Evolutionary conservation across 2,113 vertebrate genomes (phyloP), one percentile per base, ranked within the genome.

Genomic region (Prietella phreatophila): DNA sequence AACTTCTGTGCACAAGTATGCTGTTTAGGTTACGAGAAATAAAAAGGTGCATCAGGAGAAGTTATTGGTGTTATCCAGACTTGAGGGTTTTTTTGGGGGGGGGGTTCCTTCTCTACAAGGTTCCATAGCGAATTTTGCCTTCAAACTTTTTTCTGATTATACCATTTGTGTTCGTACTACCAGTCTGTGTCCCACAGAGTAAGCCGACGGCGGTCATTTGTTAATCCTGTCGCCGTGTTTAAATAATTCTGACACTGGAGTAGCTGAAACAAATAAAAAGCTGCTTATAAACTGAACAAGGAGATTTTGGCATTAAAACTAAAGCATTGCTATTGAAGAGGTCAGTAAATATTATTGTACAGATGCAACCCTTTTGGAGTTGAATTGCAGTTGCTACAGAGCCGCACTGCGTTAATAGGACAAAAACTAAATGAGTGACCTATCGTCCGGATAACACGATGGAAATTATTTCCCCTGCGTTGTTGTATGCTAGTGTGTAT

Each of bases 401-500:
- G n/a, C n/a, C n/a, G n/a, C n/a, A n/a, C 15, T 17, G 1, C 9
- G n/a, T n/a, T n/a, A 27, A 79, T n/a, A 1, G 27, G 76, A 7
- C 76, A 79, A 25, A 76, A 78, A 50, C 42, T 27, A 78, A 78
- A 27, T 20, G 20, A 39, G 22, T 0, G 9, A 2, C 10, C 7
- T 36, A 60, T 22, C 3, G 19, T 82, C 55, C 5, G 33, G 78
- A 60, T 60, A 61, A 82, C 5, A 11, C 0, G 20, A 82, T 82
- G 9, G 0, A 82, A 56, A 80, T 79, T 3, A 47, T 53, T 69
- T 83, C 10, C 3, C 17, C 9, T 33, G 36, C 27, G 50, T 47
- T 73, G 25, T 5, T 27, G 27, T n/a, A 78, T 87, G 60, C 69
- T 78, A 89, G 63, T 85, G 91, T 91, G 86, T 87, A 86, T 25